Base-by-base conservation (phyloP, 2,888 invertebrate genomes). In the Andrena trimmerana region DNA sequence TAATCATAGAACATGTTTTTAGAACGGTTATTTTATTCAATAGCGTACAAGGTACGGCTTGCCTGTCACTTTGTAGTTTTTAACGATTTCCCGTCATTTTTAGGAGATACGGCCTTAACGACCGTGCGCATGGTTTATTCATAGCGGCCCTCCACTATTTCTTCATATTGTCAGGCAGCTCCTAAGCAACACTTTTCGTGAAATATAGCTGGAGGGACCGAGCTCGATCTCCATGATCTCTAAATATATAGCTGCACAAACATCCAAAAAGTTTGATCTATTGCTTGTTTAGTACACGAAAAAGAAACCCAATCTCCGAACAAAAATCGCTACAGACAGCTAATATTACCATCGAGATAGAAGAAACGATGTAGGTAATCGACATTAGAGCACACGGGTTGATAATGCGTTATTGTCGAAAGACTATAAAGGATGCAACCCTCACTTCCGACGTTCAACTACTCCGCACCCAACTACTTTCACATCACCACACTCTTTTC, bases 71-170 rank as follows among this genome's bases (percentile, higher is more conserved):
- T 60, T 60, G n/a, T 29, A 20, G 10, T 31, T 20, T 1, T 50
- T 13, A 29, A 16, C 36, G 8, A 42, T 16, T 66, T 42, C 29
- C 20, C 42, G 29, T 29, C n/a, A 57, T 29, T 20, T 66, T 50
- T 31, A 13, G 8, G 16, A 20, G n/a, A 24, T 24, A 50, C 20
- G 48, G 5, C 59, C 48, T 7, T 67, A 67, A 66, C 48, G 59
- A 74, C 10, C 33, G 10, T 8, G 16, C 24, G 48, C 59, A 60
- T 74, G 74, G 31, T 59, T 74, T 60, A 74, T 74, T 48, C 67
- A 74, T 50, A 59, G n/a, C 7, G n/a, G 31, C 7, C 13, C 4
- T 31, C 20, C 4, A 8, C n/a, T 59, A 33, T 60, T 74, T 33
- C 59, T 48, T 48, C 59, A n/a, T 20, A 48, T 33, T 24, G 48